Conservation (phyloP, 2,797 vertebrate species). For the Spondyliosoma cantharus region DNA sequence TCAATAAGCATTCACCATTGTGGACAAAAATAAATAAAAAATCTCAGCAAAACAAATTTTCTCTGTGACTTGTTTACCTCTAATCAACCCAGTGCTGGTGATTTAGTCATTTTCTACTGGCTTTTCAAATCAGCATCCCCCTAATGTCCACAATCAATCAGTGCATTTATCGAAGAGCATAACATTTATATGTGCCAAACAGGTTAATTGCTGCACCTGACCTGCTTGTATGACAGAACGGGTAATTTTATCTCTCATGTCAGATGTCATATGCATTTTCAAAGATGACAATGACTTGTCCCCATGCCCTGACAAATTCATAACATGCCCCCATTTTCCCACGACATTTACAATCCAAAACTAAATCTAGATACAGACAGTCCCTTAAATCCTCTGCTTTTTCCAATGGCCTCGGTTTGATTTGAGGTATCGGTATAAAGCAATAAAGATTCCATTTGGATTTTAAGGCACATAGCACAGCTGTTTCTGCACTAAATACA, state of each 20-base stretch:
- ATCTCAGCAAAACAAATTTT: background rate
- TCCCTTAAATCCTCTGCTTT: background rate
- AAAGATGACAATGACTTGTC: background rate
- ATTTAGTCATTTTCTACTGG: background rate
- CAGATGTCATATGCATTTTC: background rate
- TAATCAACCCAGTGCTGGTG: background rate
- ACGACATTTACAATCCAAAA: background rate
- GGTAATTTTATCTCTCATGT: background rate
- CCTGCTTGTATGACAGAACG: background rate
- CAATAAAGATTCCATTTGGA: conserved; percentile 4
- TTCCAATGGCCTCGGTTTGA: background rate
- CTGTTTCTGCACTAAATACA: background rate
- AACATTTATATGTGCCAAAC: background rate
- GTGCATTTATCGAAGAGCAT: background rate
- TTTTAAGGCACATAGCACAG: background rate
- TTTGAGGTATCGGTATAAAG: background rate
- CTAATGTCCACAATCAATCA: background rate
- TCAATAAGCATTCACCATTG: no score
- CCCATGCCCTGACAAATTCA: background rate
- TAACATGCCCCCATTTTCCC: background rate
- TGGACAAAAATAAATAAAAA: background rate
- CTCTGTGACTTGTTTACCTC: background rate
- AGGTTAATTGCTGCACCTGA: conserved; percentile 12
- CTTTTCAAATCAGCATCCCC: conserved; percentile 10
- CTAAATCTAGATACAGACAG: background rate